Conservation (phyloP, 2,888 invertebrate species). For the Metalampra italica region DNA sequence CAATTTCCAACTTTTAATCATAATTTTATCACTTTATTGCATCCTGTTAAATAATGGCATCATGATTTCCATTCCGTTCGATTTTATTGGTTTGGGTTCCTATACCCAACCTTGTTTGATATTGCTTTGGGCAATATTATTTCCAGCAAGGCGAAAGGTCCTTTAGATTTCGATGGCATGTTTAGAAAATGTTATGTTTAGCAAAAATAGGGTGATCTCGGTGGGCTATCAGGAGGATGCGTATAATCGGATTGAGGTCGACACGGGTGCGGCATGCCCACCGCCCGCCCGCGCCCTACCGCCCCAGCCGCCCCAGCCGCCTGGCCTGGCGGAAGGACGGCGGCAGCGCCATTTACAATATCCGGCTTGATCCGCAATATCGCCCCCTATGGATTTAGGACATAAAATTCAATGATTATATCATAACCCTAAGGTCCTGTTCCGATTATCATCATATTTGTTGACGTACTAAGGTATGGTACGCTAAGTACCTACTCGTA, state of each 20-base stretch:
- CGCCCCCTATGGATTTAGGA: slow-evolving; percentile 42
- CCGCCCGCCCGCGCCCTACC: slow-evolving; percentile 13
- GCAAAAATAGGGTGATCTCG: slow-evolving; percentile 32
- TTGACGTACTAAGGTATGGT: neutral
- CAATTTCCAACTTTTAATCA: neutral
- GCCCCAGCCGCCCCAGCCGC: slow-evolving; percentile 10
- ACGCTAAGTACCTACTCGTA: neutral
- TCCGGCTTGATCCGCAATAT: slow-evolving; percentile 51
- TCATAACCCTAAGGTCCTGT: slow-evolving; percentile 21
- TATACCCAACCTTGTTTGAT: neutral
- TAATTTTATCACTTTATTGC: neutral
- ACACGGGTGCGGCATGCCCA: slow-evolving; percentile 8
- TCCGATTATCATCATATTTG: slow-evolving; percentile 7
- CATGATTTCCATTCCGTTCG: neutral
- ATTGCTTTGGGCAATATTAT: slow-evolving; percentile 1
- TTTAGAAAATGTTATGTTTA: slow-evolving; percentile 34
- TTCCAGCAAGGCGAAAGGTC: neutral
- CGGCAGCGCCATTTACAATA: slow-evolving; percentile 38
- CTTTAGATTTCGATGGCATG: slow-evolving; percentile 19
- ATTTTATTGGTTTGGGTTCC: neutral
- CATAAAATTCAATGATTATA: slow-evolving; percentile 52
- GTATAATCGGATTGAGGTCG: slow-evolving; percentile 36
- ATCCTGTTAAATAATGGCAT: neutral
- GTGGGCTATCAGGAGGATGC: slow-evolving; percentile 35
- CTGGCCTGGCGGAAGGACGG: slow-evolving; percentile 26